These are phyloP conservation scores for Tragelaphus scriptus DNA, from an alignment of 2,113 vertebrate genomes.

Conservation along the genomic window DNA sequence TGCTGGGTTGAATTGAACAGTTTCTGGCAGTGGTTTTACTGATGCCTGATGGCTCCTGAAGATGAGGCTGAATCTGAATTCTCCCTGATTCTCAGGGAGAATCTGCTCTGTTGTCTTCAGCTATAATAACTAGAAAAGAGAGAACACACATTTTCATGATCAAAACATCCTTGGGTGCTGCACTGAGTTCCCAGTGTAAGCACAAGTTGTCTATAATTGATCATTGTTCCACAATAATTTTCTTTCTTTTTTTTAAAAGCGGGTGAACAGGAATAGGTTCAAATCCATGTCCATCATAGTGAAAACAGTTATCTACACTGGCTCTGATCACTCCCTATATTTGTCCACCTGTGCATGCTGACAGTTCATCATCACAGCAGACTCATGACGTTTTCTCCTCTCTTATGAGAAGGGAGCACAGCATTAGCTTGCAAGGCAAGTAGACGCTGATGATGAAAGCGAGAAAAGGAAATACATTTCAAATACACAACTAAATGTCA, in stretches of 20 bases:
- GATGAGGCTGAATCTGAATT: conserved; percentile 73
- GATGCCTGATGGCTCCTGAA: conserved; percentile 85
- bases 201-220: not conserved
- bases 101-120: conserved; percentile 81
- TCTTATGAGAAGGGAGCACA: rapidly evolving
- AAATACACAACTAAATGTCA: rapidly evolving
- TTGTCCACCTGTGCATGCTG: not conserved
- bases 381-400: rapidly evolving
- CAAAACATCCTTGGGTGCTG: conserved; percentile 83
- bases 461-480: not conserved
- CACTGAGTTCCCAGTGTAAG: conserved; percentile 72
- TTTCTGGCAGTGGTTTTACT: conserved; percentile 85
- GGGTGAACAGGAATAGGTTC: not conserved
- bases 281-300: not conserved
- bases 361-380: too few species aligned
- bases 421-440: not conserved
- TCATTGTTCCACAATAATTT: conserved; percentile 36
- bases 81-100: conserved; percentile 71
- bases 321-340: not conserved
- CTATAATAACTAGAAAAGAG: conserved; percentile 85
- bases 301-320: not conserved
- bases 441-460: rapidly evolving
- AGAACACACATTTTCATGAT: conserved; percentile 92
- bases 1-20: conserved; percentile 81
- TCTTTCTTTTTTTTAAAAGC: not conserved